Conservation (phyloP, 1,140 invertebrate species). For the Drosophila mauritiana region DNA sequence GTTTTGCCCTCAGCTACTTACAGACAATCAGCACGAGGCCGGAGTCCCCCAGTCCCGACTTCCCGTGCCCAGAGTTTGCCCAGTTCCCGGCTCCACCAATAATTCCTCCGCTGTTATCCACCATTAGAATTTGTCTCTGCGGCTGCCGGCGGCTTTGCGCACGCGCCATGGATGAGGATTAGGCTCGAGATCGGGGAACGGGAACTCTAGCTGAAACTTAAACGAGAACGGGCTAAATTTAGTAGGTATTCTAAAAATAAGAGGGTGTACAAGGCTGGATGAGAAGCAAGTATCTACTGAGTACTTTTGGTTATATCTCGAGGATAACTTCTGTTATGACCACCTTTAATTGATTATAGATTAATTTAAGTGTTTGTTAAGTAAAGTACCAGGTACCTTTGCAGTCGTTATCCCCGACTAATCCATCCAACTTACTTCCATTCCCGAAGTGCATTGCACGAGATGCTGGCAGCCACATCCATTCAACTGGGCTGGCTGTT, state of each 20-base stretch:
- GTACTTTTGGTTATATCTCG: too few species aligned
- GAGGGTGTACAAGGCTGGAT: not conserved
- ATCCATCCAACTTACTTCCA: constrained; percentile 1
- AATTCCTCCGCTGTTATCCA: constrained; percentile 63
- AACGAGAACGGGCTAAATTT: constrained; percentile 15
- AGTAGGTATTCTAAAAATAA: not conserved
- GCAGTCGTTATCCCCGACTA: not conserved
- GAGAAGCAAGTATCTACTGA: too few species aligned
- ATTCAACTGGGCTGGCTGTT: constrained; percentile 45
- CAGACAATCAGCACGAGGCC: constrained; percentile 77
- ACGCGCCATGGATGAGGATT: constrained; percentile 56
- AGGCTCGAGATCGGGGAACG: not conserved
- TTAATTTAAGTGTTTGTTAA: too few species aligned
- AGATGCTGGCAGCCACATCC: constrained; percentile 50
- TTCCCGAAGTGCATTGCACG: constrained; percentile 10
- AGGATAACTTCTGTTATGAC: too few species aligned
- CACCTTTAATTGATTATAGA: too few species aligned
- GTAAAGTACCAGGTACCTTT: constrained; percentile 3
- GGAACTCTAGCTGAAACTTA: constrained; percentile 7
- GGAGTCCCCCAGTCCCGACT: constrained; percentile 6
- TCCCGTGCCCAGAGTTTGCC: not conserved
- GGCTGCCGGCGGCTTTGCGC: constrained; percentile 51
- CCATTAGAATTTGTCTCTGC: constrained; percentile 79
- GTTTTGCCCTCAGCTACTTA: constrained; percentile 80
- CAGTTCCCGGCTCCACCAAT: constrained; percentile 24